Base-by-base conservation (phyloP, 1,140 invertebrate genomes). In the Drosophila kanapiae region DNA sequence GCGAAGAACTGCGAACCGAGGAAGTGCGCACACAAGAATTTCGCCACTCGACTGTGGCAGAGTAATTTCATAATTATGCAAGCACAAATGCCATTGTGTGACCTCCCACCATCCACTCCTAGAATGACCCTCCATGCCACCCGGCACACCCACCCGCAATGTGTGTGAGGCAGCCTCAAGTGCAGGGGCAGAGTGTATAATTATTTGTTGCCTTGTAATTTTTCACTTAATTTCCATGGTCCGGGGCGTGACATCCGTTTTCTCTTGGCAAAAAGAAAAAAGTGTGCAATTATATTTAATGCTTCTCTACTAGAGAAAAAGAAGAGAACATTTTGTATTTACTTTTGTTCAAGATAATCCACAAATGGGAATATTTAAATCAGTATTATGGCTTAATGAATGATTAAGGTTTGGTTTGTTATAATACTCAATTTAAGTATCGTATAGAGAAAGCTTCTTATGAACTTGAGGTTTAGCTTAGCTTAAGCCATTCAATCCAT, bases 51-150 rank as follows among this genome's bases (percentile, higher is more conserved):
- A 86, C 86, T 86, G 75, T 80, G 80, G 84, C 76, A 88, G 87
- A 88, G 85, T 90, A 88, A 88, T 88, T 88, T 78, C 76, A 84
- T 88, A 88, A 88, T 88, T 88, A 88, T 88, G 84, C 84, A 80
- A 84, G 85, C 77, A 64, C 57, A 80, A 87, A 82, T 79, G 83
- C 75, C 75, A 82, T 85, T 85, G 82, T 85, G 78, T 86, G 82
- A 82, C 82, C 82, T 65, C 65, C 53, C 23, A 23, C 49, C 42
- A 49, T 31, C 56, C 47, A 67, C 51, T 67, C 27, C 47, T 59
- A 43, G 58, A 53, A 13, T 47, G 35, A 37, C 38, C 40, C 47
- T 4, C 59, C 68, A 54, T 6, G 14, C 51, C 58, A 43, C 4
- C 11, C 58, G n/a, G 38, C 49, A 38, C 18, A 37, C 43, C 45